Evolutionary conservation across 2,888 invertebrate genomes (phyloP).

Genomic region (Melanophora roralis): DNA sequence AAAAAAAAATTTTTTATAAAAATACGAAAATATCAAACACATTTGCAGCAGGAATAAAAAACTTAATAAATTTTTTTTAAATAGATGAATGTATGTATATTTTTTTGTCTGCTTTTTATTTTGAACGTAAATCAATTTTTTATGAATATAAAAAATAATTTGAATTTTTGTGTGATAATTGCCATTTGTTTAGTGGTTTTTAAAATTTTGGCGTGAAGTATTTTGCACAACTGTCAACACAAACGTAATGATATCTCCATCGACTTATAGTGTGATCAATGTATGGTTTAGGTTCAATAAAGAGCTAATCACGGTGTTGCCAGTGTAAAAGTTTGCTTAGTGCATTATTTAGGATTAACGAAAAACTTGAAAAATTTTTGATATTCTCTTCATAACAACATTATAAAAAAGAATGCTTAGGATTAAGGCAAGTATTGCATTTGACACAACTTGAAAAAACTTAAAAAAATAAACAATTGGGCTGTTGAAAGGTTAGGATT

Average conservation of each 20-base stretch:
- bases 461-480: no score
- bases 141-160: not conserved
- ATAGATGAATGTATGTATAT: not conserved
- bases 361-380: no score
- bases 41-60: slow-evolving; percentile 30
- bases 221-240: slow-evolving; percentile 57
- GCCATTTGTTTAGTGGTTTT: slow-evolving; percentile 49
- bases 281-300: not conserved
- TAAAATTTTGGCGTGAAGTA: slow-evolving; percentile 55
- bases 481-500: no score
- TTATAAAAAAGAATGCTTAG: no score
- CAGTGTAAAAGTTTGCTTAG: no score
- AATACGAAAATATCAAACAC: slow-evolving; percentile 36
- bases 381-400: no score
- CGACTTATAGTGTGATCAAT: slow-evolving; percentile 24
- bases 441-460: no score
- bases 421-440: no score
- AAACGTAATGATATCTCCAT: slow-evolving; percentile 37
- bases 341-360: no score
- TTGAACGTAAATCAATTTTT: not conserved
- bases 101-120: not conserved
- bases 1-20: slow-evolving; percentile 48
- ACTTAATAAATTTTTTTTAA: slow-evolving; percentile 13
- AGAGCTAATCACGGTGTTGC: not conserved
- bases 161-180: slow-evolving; percentile 1